These are phyloP conservation scores for Halictus rubicundus DNA, from an alignment of 1,140 invertebrate genomes.

Conservation along the genomic window DNA sequence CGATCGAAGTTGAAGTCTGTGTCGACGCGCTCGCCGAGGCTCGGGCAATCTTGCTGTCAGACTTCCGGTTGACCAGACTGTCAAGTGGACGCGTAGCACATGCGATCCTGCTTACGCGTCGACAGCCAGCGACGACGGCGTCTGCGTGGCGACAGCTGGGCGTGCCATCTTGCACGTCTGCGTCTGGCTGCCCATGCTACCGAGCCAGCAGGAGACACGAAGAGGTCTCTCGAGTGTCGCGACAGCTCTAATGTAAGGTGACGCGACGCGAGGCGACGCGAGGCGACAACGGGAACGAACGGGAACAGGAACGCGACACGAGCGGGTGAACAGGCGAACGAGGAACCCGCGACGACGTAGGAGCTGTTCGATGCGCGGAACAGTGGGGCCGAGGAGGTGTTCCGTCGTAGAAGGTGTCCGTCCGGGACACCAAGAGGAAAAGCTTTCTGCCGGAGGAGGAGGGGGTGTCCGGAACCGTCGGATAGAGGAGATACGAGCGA, in stretches of 20 bases:
- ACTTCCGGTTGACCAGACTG: neutral
- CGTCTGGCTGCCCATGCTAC: conserved; percentile 74
- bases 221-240: neutral
- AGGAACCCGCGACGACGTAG: conserved; percentile 12
- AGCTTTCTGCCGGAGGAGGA: too few relatives aligned
- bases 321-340: neutral
- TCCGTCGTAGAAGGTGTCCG: too few relatives aligned
- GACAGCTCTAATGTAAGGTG: too few relatives aligned
- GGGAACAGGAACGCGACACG: conserved; percentile 16
- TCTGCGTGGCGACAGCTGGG: conserved; percentile 69
- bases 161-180: conserved; percentile 79
- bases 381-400: neutral
- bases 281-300: neutral
- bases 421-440: too few relatives aligned
- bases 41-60: too few relatives aligned
- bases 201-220: conserved; percentile 66
- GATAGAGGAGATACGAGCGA: too few relatives aligned
- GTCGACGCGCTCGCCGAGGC: too few relatives aligned
- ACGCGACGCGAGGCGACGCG: neutral
- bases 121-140: conserved; percentile 66
- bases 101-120: conserved; percentile 69
- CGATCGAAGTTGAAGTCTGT: too few relatives aligned
- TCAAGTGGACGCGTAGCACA: conserved; percentile 23
- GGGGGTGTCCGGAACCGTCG: too few relatives aligned
- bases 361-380: too few relatives aligned